Evolutionary conservation across 2,888 invertebrate genomes (phyloP), one percentile per base, ranked within the genome.

Genomic region (Nymphalis c-album): DNA sequence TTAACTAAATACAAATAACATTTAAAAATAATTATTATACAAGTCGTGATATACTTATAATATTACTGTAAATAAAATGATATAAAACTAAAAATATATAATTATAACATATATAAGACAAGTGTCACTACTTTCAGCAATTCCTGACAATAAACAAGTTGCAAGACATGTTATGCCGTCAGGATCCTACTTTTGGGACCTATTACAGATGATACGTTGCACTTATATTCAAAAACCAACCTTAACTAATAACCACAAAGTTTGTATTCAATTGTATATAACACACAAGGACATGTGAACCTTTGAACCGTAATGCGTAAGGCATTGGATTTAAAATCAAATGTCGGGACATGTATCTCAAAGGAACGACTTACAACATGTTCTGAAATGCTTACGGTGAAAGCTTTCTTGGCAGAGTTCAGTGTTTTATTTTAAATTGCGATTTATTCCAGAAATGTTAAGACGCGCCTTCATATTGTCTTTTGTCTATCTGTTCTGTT

Each of bases 361-460:
- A 82, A 86, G 87, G 87, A 83, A 77, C 85, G 84, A 87, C 88
- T 87, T 87, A 84, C 85, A 85, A 84, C 87, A 85, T 86, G 86
- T 86, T 85, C 83, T 78, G 82, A 83, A 85, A 87, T 84, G 86
- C 80, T 86, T 79, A 86, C 81, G 85, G 85, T 84, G 87, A 87
- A 87, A 88, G 88, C 86, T 87, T 87, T 86, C 88, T 87, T 87
- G 87, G 87, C 85, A 84, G 77, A 82, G 83, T 83, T 85, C 85
- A 80, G 81, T 84, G 84, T 82, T 84, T 80, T 81, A 81, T 88
- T 89, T 87, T 84, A 85, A 88, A 88, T 86, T 83, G 84, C 84
- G 84, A 88, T 88, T 85, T 87, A 88, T 86, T 76, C 72, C 67
- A 70, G 73, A 70, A 72, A 75, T 74, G 72, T 73, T 68, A 68